Evolutionary conservation across 2,113 vertebrate species (phyloP).

Genomic region (Garra rufa): DNA sequence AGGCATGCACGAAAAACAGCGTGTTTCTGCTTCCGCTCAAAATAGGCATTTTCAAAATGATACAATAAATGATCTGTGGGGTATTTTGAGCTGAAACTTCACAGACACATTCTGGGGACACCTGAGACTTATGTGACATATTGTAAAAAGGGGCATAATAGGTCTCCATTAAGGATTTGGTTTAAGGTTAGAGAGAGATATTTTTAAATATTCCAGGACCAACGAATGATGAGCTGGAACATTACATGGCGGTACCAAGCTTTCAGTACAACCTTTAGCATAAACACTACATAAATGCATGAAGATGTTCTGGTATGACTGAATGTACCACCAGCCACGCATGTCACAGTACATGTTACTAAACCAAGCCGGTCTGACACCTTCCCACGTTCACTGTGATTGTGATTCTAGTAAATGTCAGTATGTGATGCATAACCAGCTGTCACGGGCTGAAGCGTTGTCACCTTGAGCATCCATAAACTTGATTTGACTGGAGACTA

Average conservation of each 20-base stretch:
- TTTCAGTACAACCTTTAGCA: slow-evolving; percentile 38
- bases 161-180: background rate
- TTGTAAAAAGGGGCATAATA: too few relatives aligned
- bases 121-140: too few relatives aligned
- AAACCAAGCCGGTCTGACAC: background rate
- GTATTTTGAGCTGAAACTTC: too few relatives aligned
- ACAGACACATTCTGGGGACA: too few relatives aligned
- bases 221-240: slow-evolving; percentile 39
- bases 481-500: background rate
- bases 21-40: too few relatives aligned
- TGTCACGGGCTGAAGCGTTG: too few relatives aligned
- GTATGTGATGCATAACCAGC: background rate
- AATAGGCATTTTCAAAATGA: too few relatives aligned
- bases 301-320: background rate
- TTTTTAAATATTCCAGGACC: background rate
- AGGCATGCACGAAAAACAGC: too few relatives aligned
- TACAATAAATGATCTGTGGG: too few relatives aligned
- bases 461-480: slow-evolving; percentile 27
- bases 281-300: background rate
- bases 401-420: background rate
- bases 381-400: background rate
- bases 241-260: slow-evolving; percentile 57
- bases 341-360: background rate
- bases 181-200: background rate
- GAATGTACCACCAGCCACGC: background rate